Evolutionary conservation across 1,140 invertebrate species (phyloP).

Genomic region (Bilobella aurantiaca): DNA sequence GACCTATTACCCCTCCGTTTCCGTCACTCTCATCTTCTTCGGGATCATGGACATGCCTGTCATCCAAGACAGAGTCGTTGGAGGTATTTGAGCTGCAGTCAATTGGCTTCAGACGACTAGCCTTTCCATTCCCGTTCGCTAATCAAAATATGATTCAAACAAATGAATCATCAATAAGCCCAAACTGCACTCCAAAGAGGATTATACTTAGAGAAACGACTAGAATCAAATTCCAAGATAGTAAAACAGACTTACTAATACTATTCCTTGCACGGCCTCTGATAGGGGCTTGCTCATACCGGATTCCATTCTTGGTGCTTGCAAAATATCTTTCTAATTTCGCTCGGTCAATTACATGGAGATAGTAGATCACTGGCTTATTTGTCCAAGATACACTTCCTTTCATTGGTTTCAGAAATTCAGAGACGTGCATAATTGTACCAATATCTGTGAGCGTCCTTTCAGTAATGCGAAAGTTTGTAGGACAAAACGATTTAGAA

Average conservation of each 20-base stretch:
- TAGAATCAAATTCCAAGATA: too few species aligned
- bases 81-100: conserved; percentile 36
- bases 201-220: too few species aligned
- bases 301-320: conserved; percentile 51
- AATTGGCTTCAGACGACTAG: conserved; percentile 19
- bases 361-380: conserved; percentile 93
- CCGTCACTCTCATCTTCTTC: conserved; percentile 34
- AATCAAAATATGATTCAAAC: too few species aligned
- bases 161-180: too few species aligned
- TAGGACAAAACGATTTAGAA: conserved; percentile 95
- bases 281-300: conserved; percentile 15
- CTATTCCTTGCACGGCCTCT: too few species aligned
- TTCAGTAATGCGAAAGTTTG: conserved; percentile 95
- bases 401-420: conserved; percentile 75
- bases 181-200: too few species aligned
- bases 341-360: conserved; percentile 91
- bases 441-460: conserved; percentile 73
- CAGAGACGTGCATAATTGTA: conserved; percentile 95
- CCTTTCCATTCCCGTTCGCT: conserved; percentile 24
- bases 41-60: conserved; percentile 16
- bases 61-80: conserved; percentile 38
- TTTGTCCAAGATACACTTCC: conserved; percentile 97
- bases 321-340: conserved; percentile 93
- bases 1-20: conserved; percentile 46
- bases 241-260: too few species aligned